These are phyloP conservation scores for Lanius collurio DNA, from an alignment of 2,113 vertebrate species.

Conservation along the genomic window DNA sequence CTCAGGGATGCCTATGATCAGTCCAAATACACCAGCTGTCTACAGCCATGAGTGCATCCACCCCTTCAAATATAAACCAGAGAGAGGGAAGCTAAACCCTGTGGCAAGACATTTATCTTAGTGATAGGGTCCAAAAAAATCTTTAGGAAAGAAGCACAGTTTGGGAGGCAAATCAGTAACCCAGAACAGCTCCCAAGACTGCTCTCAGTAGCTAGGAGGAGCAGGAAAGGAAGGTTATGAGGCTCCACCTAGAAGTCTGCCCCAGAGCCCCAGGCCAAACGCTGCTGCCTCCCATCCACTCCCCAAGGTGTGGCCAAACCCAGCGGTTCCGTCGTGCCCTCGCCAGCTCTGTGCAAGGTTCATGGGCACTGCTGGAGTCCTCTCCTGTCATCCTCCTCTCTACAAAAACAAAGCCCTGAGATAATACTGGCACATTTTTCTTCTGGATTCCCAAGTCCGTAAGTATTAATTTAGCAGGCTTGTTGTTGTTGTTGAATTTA, in stretches of 20 bases:
- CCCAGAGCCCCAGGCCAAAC: not conserved
- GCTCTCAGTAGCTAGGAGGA: not conserved
- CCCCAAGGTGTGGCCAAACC: not conserved
- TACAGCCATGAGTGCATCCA: not conserved
- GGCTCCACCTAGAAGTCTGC: constrained; percentile 9
- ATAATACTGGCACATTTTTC: not conserved
- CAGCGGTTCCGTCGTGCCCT: accelerated
- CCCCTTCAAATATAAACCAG: not conserved
- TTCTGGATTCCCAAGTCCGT: not conserved
- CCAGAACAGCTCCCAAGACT: not conserved
- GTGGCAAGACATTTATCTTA: not conserved
- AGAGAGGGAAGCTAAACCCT: not conserved
- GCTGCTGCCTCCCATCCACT: not conserved
- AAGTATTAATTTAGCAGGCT: not conserved
- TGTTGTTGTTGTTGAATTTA: not conserved
- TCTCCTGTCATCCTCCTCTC: not conserved
- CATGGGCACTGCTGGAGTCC: not conserved
- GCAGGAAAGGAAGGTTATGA: not conserved
- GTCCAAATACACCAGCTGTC: not conserved
- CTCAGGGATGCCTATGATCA: not conserved
- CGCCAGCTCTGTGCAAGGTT: constrained; percentile 23
- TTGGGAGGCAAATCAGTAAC: not conserved
- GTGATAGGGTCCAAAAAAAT: not conserved
- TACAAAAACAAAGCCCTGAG: not conserved
- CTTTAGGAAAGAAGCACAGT: not conserved